Evolutionary conservation across 2,113 vertebrate genomes (phyloP), one percentile per base, ranked within the genome.

Genomic region (Picathartes gymnocephalus): DNA sequence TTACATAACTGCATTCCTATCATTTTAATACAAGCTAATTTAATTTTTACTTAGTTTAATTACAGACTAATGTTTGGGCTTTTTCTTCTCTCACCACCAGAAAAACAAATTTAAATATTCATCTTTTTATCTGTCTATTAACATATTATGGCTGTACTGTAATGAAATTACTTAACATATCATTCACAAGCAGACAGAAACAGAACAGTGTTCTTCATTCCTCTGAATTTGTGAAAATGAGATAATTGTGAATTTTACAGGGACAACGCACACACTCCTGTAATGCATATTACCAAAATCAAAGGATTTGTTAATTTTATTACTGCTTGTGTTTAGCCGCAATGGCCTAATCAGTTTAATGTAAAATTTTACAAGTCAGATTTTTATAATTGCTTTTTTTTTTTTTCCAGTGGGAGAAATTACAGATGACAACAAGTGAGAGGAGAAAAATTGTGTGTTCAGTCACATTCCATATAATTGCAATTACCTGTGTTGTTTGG

Each of bases 381-480:
- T 39, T 65, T n/a, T 70, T 68, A 50, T 37, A n/a, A 62, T 73
- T 24, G 31, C 81, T 23, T 62, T 50, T 53, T 69, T 78, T 50
- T 85, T 95, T 62, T 70, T n/a, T 23, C 6, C 96, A 99, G 99
- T 99, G 99, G 99, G 99, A 99, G 97, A 99, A 98, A 94, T 98
- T 99, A 73, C 98, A 99, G 97, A 99, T 99, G 99, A 97, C 99
- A 45, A 98, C 98, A 42, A 98, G 98, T 8, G 99, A 99, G 94
- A 98, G 98, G 81, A 98, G 99, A 72, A 99, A 99, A 98, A 99
- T 99, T 92, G 98, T 99, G 95, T 99, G 99, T 90, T 99, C 99
- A 0, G 99, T 99, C 94, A 97, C 98, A 4, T 99, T 99, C 97
- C 99, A 99, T 23, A 92, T 99, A 83, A 98, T 99, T 69, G 99